Conservation (phyloP, 2,888 invertebrate genomes). For the Nomada hirtipes region DNA sequence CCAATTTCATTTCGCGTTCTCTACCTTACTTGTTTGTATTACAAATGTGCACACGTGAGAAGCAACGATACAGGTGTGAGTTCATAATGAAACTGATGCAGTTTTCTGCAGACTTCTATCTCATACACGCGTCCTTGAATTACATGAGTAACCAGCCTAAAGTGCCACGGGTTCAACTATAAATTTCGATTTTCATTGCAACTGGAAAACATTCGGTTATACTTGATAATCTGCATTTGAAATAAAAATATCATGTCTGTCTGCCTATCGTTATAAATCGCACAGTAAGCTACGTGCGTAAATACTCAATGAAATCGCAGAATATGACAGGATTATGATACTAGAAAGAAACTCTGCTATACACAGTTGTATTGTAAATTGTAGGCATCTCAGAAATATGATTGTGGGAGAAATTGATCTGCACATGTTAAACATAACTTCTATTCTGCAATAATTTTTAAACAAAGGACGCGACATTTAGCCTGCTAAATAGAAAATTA, state of each 20-base stretch:
- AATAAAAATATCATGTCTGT: too few relatives aligned
- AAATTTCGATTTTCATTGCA: slow-evolving; percentile 75
- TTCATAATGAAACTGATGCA: slow-evolving; percentile 12
- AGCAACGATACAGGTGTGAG: not conserved
- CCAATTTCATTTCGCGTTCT: slow-evolving; percentile 35
- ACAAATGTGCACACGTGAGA: not conserved
- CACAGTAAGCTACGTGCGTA: not conserved
- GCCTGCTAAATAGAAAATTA: too few relatives aligned
- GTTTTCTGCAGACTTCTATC: slow-evolving; percentile 45
- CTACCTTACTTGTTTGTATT: not conserved
- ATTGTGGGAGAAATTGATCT: too few relatives aligned
- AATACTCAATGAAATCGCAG: not conserved
- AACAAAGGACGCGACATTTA: too few relatives aligned
- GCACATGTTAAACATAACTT: too few relatives aligned
- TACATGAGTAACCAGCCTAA: slow-evolving; percentile 55
- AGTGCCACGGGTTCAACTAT: slow-evolving; percentile 58
- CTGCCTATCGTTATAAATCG: too few relatives aligned
- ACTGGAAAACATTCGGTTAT: slow-evolving; percentile 73
- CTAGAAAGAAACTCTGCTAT: too few relatives aligned
- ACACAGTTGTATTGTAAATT: too few relatives aligned
- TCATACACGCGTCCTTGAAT: slow-evolving; percentile 64
- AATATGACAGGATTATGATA: too few relatives aligned
- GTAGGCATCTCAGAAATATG: too few relatives aligned
- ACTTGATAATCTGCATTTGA: slow-evolving; percentile 65
- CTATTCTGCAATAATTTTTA: too few relatives aligned